A percentile compares a stretch with the other conserved stretches of the same genome.
Evolutionary conservation across 2,113 vertebrate species (phyloP).

Genomic region (Shinisaurus crocodilurus): DNA sequence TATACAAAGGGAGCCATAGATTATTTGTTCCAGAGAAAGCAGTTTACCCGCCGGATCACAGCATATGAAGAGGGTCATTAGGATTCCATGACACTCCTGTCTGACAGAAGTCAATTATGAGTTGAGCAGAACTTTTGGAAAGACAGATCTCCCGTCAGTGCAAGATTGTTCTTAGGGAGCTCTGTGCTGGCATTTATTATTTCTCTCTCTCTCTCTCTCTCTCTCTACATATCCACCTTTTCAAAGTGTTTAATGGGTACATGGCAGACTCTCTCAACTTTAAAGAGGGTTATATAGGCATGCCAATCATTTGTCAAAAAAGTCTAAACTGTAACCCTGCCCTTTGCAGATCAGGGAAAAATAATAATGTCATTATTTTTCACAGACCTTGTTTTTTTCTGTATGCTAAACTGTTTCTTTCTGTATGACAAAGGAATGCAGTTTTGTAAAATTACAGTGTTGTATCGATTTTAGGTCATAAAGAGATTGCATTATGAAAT

Average conservation of each 20-base stretch:
- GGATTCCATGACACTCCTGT: no score
- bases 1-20: no score
- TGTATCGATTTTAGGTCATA: slow-evolving; percentile 11
- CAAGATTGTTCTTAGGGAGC: no score
- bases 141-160: no score
- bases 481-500: slow-evolving; percentile 3
- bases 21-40: no score
- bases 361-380: neutral
- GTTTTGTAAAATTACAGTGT: neutral
- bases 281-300: neutral
- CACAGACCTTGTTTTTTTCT: neutral
- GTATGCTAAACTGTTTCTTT: neutral
- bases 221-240: neutral
- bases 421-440: neutral
- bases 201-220: neutral
- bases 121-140: no score
- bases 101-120: no score
- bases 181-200: no score
- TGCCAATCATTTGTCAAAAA: neutral
- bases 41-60: no score
- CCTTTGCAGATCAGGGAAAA: neutral
- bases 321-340: neutral
- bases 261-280: neutral
- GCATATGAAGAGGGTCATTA: no score
- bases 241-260: neutral